Base-by-base conservation (phyloP, 2,888 invertebrate genomes). In the Lydus trimaculatus region DNA sequence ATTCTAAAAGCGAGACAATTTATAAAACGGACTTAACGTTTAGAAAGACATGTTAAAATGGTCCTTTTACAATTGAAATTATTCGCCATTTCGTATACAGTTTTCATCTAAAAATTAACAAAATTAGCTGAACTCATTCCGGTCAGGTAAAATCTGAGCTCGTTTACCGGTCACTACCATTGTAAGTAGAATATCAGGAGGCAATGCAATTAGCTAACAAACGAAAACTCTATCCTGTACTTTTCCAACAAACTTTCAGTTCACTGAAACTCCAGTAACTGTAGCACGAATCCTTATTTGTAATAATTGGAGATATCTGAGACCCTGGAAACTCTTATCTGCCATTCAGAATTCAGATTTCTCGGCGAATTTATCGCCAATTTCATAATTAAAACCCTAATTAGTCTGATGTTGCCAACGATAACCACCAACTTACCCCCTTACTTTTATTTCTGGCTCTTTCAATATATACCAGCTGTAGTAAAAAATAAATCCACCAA, bases 91-190 rank as follows among this genome's bases (percentile, higher is more conserved):
- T 17, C 39, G n/a, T 43, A 6, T 7, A 17, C 7, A 31, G 31
- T 70, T 70, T 67, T 60, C 56, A 63, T 31, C 64, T 52, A 60
- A 61, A n/a, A 69, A 63, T 65, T 73, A 73, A 73, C 72, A 66
- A 73, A 73, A 73, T 73, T 72, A 73, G 64, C 58, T 63, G 61
- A 66, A 64, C 63, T 76, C 75, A 78, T 78, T 77, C 78, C 65
- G 65, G 78, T 77, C 78, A 78, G 77, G 77, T 73, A 73, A 68
- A 66, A 65, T 61, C 62, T 65, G 65, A 72, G 75, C 76, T 74
- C 77, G 77, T 77, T 78, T 75, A 72, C 73, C 74, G 77, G 76
- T 77, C 77, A 77, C 77, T 76, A 75, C 76, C 76, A 74, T 77
- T 76, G 74, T 76, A 75, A 73, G 72, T 74, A 67, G 75, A 76